A percentile compares a stretch with the other conserved stretches of the same genome.
Evolutionary conservation across 2,888 invertebrate species (phyloP).

Genomic region (Monochamus alternatus): DNA sequence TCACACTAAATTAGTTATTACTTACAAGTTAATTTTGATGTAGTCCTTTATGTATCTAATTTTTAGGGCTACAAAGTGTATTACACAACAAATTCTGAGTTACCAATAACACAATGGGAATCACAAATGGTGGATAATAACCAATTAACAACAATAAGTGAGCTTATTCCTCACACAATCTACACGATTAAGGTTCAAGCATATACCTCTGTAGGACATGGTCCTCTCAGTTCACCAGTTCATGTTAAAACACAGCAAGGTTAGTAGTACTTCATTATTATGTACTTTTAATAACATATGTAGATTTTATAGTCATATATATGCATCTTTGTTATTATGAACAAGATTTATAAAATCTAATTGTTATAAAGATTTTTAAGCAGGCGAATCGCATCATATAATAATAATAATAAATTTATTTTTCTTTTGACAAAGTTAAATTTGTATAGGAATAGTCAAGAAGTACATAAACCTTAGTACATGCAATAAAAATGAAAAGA

Average conservation of each 20-base stretch:
- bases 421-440: too few relatives aligned
- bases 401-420: too few relatives aligned
- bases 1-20: too few relatives aligned
- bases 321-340: too few relatives aligned
- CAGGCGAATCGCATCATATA: too few relatives aligned
- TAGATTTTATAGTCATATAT: too few relatives aligned
- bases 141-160: conserved; percentile 92
- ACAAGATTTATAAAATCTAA: too few relatives aligned
- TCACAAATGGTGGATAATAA: conserved; percentile 95
- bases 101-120: conserved; percentile 92
- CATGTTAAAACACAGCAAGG: conserved; percentile 98
- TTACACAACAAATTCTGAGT: conserved; percentile 92
- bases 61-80: conserved; percentile 96
- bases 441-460: too few relatives aligned
- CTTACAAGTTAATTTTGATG: too few relatives aligned
- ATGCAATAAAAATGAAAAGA: too few relatives aligned
- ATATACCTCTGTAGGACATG: conserved; percentile 94
- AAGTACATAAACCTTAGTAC: too few relatives aligned
- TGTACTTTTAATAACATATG: background rate
- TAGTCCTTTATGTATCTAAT: conserved; percentile 38
- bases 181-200: conserved; percentile 96
- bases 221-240: conserved; percentile 96
- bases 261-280: conserved; percentile 65
- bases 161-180: conserved; percentile 91
- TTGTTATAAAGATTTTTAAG: too few relatives aligned